These are phyloP conservation scores for Climacteris rufus DNA, from an alignment of 2,113 vertebrate species.

Conservation along the genomic window DNA sequence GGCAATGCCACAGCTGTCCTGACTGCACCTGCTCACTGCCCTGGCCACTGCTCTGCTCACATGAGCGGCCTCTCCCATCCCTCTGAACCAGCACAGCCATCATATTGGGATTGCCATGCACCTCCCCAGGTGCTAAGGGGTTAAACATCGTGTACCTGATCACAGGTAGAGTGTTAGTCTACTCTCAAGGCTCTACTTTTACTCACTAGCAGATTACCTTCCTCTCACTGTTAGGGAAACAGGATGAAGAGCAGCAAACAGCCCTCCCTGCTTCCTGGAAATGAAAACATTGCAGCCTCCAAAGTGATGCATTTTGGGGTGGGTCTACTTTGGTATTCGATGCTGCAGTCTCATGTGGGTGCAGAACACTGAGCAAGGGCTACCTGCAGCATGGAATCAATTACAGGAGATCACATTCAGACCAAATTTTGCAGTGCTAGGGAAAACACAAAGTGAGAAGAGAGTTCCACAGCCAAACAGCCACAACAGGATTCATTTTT, in stretches of 20 bases:
- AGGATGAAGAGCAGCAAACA: background rate
- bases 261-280: background rate
- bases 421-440: background rate
- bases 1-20: background rate
- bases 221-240: background rate
- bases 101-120: background rate
- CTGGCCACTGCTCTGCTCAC: background rate
- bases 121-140: background rate
- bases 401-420: background rate
- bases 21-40: background rate
- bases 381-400: background rate
- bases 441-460: background rate
- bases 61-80: background rate
- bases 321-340: background rate
- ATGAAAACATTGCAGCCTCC: background rate
- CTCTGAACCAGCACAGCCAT: fast-evolving
- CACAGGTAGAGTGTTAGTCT: background rate
- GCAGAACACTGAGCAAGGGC: slow-evolving; percentile 17
- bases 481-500: background rate
- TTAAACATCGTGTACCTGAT: background rate
- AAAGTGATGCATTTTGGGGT: background rate
- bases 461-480: background rate
- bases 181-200: background rate
- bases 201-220: background rate
- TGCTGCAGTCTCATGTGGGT: slow-evolving; percentile 18